phyloP scores from a whole-genome alignment of 2,797 vertebrate species.

The Myotis findleyi region DNA sequence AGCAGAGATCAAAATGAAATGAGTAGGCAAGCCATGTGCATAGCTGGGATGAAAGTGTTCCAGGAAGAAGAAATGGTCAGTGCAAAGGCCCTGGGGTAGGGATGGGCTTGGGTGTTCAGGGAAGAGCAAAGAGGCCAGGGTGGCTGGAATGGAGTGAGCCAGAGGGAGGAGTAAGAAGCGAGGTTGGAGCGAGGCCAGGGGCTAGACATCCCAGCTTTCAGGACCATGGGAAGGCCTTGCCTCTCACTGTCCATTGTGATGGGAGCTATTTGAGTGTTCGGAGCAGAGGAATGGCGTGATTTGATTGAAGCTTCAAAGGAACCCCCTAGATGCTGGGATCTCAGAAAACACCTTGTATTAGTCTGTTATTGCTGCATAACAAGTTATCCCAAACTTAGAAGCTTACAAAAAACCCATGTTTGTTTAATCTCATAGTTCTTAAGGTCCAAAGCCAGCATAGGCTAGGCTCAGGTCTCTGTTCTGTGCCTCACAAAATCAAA shows the following conservation, averaged over 20 bases:
- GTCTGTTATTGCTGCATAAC: background rate
- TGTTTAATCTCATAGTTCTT: background rate
- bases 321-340: fast-evolving
- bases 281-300: fast-evolving
- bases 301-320: background rate
- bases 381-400: background rate
- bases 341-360: background rate
- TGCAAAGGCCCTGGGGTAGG: background rate
- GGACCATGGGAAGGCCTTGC: background rate
- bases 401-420: background rate
- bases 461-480: background rate
- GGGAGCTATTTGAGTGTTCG: background rate
- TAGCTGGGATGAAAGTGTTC: background rate
- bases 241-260: background rate
- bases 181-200: background rate
- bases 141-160: background rate
- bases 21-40: background rate
- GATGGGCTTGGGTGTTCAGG: background rate
- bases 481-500: background rate
- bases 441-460: background rate
- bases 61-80: background rate
- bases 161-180: background rate
- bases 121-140: background rate
- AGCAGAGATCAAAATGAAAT: background rate
- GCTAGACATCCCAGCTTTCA: background rate